Conservation (phyloP, 1,140 invertebrate species). For the Euwallacea fornicatus region DNA sequence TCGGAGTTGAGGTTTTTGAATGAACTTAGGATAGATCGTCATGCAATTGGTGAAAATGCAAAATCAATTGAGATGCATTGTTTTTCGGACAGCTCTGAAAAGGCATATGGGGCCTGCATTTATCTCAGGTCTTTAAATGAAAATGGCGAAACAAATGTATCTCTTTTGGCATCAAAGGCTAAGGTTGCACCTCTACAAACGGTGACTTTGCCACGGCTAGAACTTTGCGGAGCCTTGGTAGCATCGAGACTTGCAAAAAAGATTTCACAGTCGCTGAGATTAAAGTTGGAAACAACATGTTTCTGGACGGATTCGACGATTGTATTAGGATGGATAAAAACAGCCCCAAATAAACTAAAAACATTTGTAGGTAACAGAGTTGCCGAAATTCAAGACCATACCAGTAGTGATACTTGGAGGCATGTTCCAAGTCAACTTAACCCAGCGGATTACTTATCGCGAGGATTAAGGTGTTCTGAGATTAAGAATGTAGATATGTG, state of each 20-base stretch:
- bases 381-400: constrained; percentile 48
- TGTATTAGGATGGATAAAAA: constrained; percentile 36
- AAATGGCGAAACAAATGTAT: constrained; percentile 16
- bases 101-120: constrained; percentile 52
- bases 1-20: constrained; percentile 8
- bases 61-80: constrained; percentile 45
- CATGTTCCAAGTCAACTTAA: constrained; percentile 52
- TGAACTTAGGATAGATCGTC: background rate
- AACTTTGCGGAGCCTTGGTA: constrained; percentile 49
- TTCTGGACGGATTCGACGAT: constrained; percentile 41
- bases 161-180: constrained; percentile 47
- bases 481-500: constrained; percentile 44
- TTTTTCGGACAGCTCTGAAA: constrained; percentile 52
- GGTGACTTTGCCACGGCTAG: constrained; percentile 46
- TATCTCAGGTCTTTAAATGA: constrained; percentile 46
- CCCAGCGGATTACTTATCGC: constrained; percentile 53
- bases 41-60: too few relatives aligned
- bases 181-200: constrained; percentile 49
- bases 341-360: constrained; percentile 44
- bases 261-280: background rate
- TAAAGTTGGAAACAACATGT: background rate
- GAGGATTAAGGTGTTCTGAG: constrained; percentile 43
- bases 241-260: constrained; percentile 37
- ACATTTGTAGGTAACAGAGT: constrained; percentile 54
- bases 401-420: constrained; percentile 44